These are phyloP conservation scores for Leucania comma DNA, from an alignment of 2,888 invertebrate genomes.

Conservation along the genomic window DNA sequence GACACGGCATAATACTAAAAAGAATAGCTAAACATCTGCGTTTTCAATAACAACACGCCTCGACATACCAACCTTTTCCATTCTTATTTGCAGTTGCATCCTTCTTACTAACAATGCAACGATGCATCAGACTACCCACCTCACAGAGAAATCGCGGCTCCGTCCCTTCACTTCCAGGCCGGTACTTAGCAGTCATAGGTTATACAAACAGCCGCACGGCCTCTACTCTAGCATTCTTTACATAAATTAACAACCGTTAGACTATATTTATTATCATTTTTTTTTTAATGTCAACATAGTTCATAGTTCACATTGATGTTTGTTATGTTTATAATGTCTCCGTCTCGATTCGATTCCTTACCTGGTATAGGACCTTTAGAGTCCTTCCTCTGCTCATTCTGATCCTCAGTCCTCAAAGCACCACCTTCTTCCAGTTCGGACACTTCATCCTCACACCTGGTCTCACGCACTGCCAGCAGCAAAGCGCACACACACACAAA, in stretches of 20 bases:
- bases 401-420: slow-evolving; percentile 66
- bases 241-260: slow-evolving; percentile 63
- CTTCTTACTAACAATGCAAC: slow-evolving; percentile 28
- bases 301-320: slow-evolving; percentile 26
- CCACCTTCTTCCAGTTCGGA: slow-evolving; percentile 66
- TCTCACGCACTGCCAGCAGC: slow-evolving; percentile 76
- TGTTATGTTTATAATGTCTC: slow-evolving; percentile 24
- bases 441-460: slow-evolving; percentile 79
- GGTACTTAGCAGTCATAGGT: slow-evolving; percentile 51
- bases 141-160: slow-evolving; percentile 42
- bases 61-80: slow-evolving; percentile 6
- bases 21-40: slow-evolving; percentile 16
- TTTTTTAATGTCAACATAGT: slow-evolving; percentile 45
- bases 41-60: slow-evolving; percentile 16
- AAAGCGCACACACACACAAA: slow-evolving; percentile 83
- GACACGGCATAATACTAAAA: slow-evolving; percentile 9
- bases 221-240: slow-evolving; percentile 62
- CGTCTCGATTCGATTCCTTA: slow-evolving; percentile 66
- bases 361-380: slow-evolving; percentile 80
- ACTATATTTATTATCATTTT: slow-evolving; percentile 30
- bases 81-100: slow-evolving; percentile 19
- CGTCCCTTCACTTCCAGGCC: slow-evolving; percentile 61
- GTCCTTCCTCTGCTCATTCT: slow-evolving; percentile 78
- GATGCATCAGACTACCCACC: slow-evolving; percentile 40
- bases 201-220: slow-evolving; percentile 49